phyloP scores from a whole-genome alignment of 2,888 invertebrate genomes.

The Parapristionchus giblindavisi region DNA sequence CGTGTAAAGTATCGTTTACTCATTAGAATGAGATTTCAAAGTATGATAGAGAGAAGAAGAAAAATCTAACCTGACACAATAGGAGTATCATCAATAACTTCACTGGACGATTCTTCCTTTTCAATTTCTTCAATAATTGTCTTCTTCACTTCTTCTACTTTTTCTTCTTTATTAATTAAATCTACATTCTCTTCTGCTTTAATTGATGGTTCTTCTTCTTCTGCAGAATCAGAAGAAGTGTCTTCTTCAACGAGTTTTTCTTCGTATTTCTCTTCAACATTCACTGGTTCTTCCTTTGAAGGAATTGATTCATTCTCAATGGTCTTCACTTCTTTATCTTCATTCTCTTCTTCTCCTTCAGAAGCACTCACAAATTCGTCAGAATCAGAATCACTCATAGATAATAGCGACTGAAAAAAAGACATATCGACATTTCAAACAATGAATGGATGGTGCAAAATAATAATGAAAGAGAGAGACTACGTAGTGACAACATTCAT shows the following conservation, averaged over 20 bases:
- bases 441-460: too few relatives aligned
- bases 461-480: too few relatives aligned
- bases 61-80: not conserved
- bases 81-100: not conserved
- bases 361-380: conserved; percentile 52
- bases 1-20: too few relatives aligned
- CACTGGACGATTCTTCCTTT: not conserved
- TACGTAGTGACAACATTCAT: too few relatives aligned
- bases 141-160: not conserved
- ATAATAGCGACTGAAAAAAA: too few relatives aligned
- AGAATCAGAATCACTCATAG: conserved; percentile 38
- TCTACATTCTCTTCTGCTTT: not conserved
- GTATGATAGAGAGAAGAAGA: not conserved
- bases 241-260: not conserved
- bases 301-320: too few relatives aligned
- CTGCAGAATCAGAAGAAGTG: too few relatives aligned
- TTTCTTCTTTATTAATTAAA: not conserved
- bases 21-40: not conserved
- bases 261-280: not conserved
- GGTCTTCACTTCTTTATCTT: conserved; percentile 1
- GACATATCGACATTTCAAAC: too few relatives aligned
- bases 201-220: not conserved
- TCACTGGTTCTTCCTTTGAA: not conserved
- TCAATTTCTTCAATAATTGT: not conserved
- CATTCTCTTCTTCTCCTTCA: conserved; percentile 46